phyloP scores from a whole-genome alignment of 2,113 vertebrate species.

The Protobothrops mucrosquamatus region DNA sequence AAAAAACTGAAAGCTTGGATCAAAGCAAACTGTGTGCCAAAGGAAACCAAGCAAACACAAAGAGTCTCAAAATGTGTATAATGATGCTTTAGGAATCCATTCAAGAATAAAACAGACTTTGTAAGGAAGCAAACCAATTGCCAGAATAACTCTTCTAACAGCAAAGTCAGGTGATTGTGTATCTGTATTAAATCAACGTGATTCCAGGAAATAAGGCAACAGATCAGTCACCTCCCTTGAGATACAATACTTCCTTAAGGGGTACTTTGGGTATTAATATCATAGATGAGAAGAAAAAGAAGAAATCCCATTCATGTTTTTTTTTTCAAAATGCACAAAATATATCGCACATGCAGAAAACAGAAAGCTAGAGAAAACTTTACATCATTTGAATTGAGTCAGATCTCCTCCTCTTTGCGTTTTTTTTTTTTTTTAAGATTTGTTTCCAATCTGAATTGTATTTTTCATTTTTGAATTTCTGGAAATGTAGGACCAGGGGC shows the following conservation, averaged over 20 bases:
- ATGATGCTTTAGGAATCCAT: neutral
- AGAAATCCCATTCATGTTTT: neutral
- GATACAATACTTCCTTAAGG: neutral
- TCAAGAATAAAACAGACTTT: neutral
- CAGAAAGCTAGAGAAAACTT: neutral
- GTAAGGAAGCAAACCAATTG: neutral
- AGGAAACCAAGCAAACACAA: neutral
- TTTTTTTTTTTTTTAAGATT: neutral
- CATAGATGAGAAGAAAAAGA: neutral
- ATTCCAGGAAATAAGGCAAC: neutral
- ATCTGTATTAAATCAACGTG: neutral
- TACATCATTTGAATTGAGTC: neutral
- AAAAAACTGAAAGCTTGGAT: neutral
- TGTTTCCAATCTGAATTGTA: neutral
- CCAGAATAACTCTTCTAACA: neutral
- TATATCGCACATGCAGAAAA: neutral
- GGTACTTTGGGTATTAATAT: neutral
- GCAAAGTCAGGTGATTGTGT: neutral
- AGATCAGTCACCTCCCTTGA: neutral
- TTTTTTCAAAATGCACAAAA: neutral
- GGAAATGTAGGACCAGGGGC: neutral
- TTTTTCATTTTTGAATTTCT: neutral
- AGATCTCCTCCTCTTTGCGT: neutral
- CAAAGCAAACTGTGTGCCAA: neutral
- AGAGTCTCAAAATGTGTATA: neutral